Evolutionary conservation across 1,140 invertebrate species (phyloP).

Genomic region (Branchinecta lindahli): DNA sequence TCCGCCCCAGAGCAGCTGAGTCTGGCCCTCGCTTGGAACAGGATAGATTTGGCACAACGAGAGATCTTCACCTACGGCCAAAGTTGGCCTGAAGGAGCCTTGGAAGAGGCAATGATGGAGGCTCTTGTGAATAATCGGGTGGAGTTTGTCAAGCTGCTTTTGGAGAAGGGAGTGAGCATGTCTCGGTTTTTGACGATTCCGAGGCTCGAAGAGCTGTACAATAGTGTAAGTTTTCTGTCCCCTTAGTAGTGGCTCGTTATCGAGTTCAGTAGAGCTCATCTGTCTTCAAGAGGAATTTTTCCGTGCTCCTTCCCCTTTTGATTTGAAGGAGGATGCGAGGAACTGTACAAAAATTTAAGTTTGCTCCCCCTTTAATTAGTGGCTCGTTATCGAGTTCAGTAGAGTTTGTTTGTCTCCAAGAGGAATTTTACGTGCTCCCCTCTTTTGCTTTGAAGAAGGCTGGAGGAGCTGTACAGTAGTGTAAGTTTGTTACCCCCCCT

Average conservation of each 20-base stretch:
- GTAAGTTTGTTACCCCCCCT: no score
- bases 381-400: no score
- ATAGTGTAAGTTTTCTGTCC: constrained; percentile 33
- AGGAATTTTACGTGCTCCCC: no score
- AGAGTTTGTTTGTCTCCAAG: no score
- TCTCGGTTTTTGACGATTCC: constrained; percentile 89
- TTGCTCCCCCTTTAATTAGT: no score
- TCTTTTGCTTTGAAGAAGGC: no score
- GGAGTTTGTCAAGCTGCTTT: constrained; percentile 86
- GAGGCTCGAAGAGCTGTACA: constrained; percentile 87
- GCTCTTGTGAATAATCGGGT: constrained; percentile 88
- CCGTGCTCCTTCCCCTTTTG: no score
- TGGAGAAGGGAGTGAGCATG: constrained; percentile 96
- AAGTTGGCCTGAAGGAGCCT: constrained; percentile 54
- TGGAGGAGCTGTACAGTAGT: no score
- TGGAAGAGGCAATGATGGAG: constrained; percentile 76
- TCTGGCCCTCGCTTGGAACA: constrained; percentile 88
- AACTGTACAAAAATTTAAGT: no score
- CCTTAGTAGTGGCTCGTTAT: not conserved
- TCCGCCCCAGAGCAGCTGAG: constrained; percentile 80
- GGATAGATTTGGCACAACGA: constrained; percentile 85
- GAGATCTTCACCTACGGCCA: constrained; percentile 94
- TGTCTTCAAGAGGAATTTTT: no score
- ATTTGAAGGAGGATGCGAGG: no score
- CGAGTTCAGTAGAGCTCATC: no score